These are phyloP conservation scores for Phaenicophaeus curvirostris DNA, from an alignment of 2,797 vertebrate genomes.

Conservation along the genomic window DNA sequence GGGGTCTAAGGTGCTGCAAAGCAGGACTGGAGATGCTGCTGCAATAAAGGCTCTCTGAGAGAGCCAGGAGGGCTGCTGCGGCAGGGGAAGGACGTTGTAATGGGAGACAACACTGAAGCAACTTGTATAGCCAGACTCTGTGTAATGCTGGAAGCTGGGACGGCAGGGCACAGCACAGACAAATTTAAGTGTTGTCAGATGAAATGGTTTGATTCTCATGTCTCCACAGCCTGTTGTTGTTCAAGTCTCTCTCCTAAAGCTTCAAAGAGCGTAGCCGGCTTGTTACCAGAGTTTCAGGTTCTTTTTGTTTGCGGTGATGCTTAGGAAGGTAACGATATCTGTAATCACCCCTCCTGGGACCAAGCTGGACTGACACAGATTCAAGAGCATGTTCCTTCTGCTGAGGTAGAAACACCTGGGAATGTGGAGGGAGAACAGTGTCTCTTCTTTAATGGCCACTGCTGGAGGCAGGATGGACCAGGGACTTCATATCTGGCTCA, in stretches of 20 bases:
- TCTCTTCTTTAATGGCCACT: not conserved
- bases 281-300: not conserved
- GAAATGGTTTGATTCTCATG: not conserved
- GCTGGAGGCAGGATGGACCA: not conserved
- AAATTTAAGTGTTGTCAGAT: not conserved
- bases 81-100: not conserved
- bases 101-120: accelerated
- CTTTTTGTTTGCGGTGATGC: not conserved
- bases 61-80: not conserved
- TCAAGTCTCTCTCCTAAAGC: not conserved
- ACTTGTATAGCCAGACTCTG: not conserved
- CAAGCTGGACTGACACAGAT: not conserved
- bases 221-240: not conserved
- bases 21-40: not conserved
- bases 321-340: accelerated
- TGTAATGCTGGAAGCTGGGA: not conserved
- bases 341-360: not conserved
- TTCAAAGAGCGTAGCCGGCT: not conserved
- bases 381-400: accelerated
- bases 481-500: not conserved
- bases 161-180: not conserved
- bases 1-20: not conserved
- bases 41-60: not conserved
- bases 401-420: not conserved
- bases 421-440: not conserved